These are phyloP conservation scores for Heteronetta atricapilla DNA, from an alignment of 2,113 vertebrate genomes.

Conservation along the genomic window DNA sequence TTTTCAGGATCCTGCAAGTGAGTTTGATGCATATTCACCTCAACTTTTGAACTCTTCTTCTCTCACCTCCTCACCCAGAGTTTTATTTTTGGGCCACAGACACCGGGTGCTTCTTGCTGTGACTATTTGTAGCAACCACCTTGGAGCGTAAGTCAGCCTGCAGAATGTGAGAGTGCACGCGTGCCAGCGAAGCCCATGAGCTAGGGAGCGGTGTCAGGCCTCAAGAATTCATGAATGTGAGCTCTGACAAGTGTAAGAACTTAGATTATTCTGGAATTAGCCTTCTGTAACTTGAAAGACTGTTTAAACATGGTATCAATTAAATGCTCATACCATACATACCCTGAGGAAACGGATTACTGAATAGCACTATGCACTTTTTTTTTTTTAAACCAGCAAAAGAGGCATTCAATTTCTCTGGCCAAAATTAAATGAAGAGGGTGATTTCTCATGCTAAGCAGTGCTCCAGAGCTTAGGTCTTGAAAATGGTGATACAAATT, in stretches of 20 bases:
- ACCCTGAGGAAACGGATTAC: neutral
- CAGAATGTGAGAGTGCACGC: neutral
- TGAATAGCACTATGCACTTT: neutral
- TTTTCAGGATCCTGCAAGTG: neutral
- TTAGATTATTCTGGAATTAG: neutral
- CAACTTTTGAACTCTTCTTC: neutral
- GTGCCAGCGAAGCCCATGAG: neutral
- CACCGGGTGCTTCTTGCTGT: neutral
- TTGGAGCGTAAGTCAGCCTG: neutral
- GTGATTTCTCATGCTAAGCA: conserved; percentile 34
- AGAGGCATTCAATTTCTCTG: neutral
- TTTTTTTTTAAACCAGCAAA: neutral
- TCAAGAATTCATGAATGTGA: neutral
- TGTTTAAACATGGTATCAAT: neutral
- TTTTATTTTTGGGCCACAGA: neutral
- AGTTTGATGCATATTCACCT: neutral
- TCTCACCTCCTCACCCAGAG: neutral
- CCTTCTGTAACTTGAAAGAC: neutral
- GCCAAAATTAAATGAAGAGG: conserved; percentile 59
- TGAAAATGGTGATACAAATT: conserved; percentile 11
- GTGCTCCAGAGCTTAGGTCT: conserved; percentile 6
- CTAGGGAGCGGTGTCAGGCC: neutral
- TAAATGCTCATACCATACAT: neutral
- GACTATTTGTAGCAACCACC: neutral
- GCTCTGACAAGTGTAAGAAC: neutral